Percentiles rank a stretch among this genome's conserved stretches.
Conservation (phyloP, 2,888 invertebrate species). For the Dione vanillae region DNA sequence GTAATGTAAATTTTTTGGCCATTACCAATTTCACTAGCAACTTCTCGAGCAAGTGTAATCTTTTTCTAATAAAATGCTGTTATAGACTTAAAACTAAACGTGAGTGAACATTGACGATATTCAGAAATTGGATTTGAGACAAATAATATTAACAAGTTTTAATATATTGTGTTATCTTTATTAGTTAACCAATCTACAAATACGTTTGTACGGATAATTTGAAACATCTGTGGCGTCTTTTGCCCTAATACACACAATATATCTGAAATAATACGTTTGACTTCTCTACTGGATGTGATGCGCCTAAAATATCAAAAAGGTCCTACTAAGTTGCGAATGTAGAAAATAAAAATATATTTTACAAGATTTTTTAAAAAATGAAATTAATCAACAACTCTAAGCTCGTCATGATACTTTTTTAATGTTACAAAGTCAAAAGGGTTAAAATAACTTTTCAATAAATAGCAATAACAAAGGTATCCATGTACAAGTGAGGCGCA, state of each 20-base stretch:
- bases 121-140: not conserved
- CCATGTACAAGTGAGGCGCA: constrained; percentile 2
- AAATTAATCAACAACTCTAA: constrained; percentile 15
- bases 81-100: not conserved
- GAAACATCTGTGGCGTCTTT: constrained; percentile 68
- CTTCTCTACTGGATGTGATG: constrained; percentile 28
- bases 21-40: too few species aligned
- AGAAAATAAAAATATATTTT: not conserved
- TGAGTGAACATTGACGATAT: not conserved
- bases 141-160: constrained; percentile 23
- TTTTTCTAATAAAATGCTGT: too few species aligned
- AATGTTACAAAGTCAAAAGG: not conserved
- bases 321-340: not conserved
- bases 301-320: constrained; percentile 1
- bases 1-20: too few species aligned
- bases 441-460: not conserved
- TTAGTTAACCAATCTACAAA: constrained; percentile 75
- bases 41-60: too few species aligned
- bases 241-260: constrained; percentile 68
- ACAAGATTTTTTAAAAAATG: not conserved
- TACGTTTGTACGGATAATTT: constrained; percentile 77
- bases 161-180: constrained; percentile 55
- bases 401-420: constrained; percentile 13
- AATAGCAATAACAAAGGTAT: not conserved
- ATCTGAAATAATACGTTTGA: constrained; percentile 56